Conservation (phyloP, 2,888 invertebrate genomes). For the Anticlea derivata region DNA sequence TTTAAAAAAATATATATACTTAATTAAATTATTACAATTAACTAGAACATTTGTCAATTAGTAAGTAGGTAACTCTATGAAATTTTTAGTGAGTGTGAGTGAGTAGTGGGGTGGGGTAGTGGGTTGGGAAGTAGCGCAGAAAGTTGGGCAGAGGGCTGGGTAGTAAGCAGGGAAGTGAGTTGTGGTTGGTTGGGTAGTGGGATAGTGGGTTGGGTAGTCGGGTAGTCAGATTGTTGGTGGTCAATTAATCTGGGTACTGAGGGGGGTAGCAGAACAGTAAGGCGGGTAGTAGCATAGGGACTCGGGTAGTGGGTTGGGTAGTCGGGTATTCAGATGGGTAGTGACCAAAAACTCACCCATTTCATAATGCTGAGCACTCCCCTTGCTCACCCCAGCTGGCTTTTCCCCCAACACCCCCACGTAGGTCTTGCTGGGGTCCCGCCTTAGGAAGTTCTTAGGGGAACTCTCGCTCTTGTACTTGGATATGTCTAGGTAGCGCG, state of each 20-base stretch:
- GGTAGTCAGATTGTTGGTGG: too few relatives aligned
- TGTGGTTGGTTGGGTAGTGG: not conserved
- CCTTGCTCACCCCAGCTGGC: slow-evolving; percentile 58
- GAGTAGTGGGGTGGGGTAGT: not conserved
- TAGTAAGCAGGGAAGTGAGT: not conserved
- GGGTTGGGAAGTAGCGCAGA: not conserved
- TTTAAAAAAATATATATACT: too few relatives aligned
- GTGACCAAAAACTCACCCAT: slow-evolving; percentile 58
- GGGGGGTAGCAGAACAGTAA: not conserved
- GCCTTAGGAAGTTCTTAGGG: slow-evolving; percentile 75
- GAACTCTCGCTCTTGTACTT: slow-evolving; percentile 82
- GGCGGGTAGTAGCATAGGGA: not conserved
- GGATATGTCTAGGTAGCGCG: slow-evolving; percentile 85
- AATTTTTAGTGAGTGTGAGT: not conserved
- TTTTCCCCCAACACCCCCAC: slow-evolving; percentile 60
- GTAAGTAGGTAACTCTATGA: too few relatives aligned
- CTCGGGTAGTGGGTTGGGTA: not conserved
- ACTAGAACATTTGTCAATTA: too few relatives aligned
- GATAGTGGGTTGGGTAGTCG: not conserved
- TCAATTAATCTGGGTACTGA: not conserved
- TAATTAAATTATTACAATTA: too few relatives aligned
- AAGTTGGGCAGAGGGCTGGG: not conserved
- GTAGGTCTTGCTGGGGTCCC: slow-evolving; percentile 83
- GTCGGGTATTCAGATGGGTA: not conserved
- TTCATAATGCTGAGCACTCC: slow-evolving; percentile 71